These are phyloP conservation scores for Hestina assimilis DNA, from an alignment of 1,140 invertebrate genomes.

Conservation along the genomic window DNA sequence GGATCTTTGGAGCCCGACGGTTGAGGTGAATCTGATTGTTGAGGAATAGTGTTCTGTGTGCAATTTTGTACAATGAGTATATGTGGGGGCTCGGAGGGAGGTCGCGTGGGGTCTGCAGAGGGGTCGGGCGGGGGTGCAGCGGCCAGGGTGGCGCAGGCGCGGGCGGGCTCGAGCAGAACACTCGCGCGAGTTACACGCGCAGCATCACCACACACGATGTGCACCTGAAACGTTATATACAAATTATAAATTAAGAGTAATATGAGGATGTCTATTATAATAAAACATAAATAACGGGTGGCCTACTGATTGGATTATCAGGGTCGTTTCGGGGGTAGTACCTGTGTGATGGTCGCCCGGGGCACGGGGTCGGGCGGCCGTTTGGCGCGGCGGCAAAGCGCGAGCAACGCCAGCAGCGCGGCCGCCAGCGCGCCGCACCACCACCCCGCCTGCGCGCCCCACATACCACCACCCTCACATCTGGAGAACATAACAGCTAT, in stretches of 20 bases:
- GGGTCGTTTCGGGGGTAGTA: too few species aligned
- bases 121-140: constrained; percentile 35
- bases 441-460: constrained; percentile 57
- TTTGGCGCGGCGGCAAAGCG: constrained; percentile 49
- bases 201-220: constrained; percentile 48
- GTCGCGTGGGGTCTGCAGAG: constrained; percentile 28
- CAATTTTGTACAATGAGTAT: constrained; percentile 52
- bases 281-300: too few species aligned
- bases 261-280: too few species aligned
- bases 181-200: constrained; percentile 32
- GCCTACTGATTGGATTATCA: too few species aligned
- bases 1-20: constrained; percentile 30
- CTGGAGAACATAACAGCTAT: constrained; percentile 22
- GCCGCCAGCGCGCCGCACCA: constrained; percentile 66
- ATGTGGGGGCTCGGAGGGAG: constrained; percentile 39
- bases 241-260: too few species aligned
- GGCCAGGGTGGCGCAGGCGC: constrained; percentile 24
- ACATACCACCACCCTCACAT: constrained; percentile 65
- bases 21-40: constrained; percentile 30
- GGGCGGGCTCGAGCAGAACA: constrained; percentile 22
- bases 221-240: constrained; percentile 52
- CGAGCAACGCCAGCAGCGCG: constrained; percentile 53
- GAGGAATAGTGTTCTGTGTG: constrained; percentile 36
- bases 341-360: constrained; percentile 36
- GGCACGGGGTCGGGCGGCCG: constrained; percentile 25